Evolutionary conservation across 2,797 vertebrate genomes (phyloP).

Genomic region (Rhynchonycteris naso): DNA sequence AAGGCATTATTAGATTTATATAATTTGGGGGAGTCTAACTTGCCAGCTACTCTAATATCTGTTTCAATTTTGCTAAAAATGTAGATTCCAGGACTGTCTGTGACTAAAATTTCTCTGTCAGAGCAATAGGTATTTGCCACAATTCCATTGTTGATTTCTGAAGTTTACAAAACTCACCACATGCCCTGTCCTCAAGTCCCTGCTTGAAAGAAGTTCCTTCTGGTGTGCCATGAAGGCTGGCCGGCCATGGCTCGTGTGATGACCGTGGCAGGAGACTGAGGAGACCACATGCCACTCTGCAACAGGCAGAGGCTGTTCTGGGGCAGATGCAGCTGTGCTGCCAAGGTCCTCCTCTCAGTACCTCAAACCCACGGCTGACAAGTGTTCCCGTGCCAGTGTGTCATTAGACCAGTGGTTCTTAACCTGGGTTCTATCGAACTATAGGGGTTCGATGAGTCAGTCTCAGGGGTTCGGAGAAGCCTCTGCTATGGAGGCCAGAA

Average conservation of each 20-base stretch:
- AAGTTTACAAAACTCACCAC: not conserved
- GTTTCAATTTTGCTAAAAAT: not conserved
- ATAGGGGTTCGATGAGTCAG: too few species aligned
- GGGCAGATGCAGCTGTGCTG: not conserved
- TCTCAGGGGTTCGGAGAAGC: too few species aligned
- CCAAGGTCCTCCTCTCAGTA: not conserved
- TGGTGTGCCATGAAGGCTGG: not conserved
- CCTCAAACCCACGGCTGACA: not conserved
- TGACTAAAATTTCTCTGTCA: not conserved
- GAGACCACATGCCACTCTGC: not conserved
- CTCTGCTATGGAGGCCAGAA: too few species aligned
- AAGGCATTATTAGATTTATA: slow-evolving; percentile 21
- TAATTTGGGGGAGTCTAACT: not conserved
- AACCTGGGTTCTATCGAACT: too few species aligned
- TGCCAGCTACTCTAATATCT: not conserved
- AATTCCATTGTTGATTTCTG: not conserved
- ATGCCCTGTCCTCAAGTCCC: not conserved
- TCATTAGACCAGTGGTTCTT: too few species aligned
- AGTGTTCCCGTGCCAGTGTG: not conserved
- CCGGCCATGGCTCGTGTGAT: fast-evolving
- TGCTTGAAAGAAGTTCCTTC: not conserved
- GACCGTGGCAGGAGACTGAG: fast-evolving
- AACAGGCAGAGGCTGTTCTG: not conserved
- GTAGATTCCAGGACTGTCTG: not conserved
- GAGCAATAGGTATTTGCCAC: not conserved